Base-by-base conservation (phyloP, 2,797 vertebrate species). In the Cossypha polioptera region DNA sequence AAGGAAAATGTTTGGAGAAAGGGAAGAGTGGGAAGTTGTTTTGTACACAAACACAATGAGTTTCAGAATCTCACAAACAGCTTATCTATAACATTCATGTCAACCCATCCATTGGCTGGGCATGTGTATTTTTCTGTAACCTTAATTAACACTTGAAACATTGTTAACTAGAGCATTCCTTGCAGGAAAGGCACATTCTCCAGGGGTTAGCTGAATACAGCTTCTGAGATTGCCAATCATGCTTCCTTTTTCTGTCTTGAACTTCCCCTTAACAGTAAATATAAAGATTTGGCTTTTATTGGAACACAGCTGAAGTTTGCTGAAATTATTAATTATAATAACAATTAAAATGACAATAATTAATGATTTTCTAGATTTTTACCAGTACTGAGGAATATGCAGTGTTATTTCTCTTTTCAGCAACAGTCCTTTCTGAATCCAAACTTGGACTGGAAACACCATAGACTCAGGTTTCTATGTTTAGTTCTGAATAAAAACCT, bases 171-270 rank as follows among this genome's bases (percentile, higher is more conserved):
- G 26, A 80, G 21, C 13, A 28, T 50, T 92, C n/a, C 28, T 72
- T 78, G 71, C 29, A 59, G 63, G 79, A 89, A 90, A 35, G 54
- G 58, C 11, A 92, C 1, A 2, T 77, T 83, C 74, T 95, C 73
- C 58, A 48, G n/a, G 28, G 48, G 63, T 47, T 47, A 78, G 54
- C 28, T 57, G 20, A 88, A 86, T 10, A 57, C 26, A 55, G 26
- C 84, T 79, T 80, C 65, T 61, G 58, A 78, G n/a, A 82, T 28
- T 61, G 82, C 8, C 55, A 82, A 74, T 79, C 28, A 42, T 31
- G 13, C 67, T 88, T 92, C 63, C 48, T 63, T 94, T 40, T 73
- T 43, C 25, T 67, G 42, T n/a, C 84, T 78, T 48, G 28, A 89
- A 78, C 16, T 48, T 84, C n/a, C 66, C 35, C 65, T 63, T 62